Conservation (phyloP, 2,113 vertebrate genomes). For the Myrmecobius fasciatus region DNA sequence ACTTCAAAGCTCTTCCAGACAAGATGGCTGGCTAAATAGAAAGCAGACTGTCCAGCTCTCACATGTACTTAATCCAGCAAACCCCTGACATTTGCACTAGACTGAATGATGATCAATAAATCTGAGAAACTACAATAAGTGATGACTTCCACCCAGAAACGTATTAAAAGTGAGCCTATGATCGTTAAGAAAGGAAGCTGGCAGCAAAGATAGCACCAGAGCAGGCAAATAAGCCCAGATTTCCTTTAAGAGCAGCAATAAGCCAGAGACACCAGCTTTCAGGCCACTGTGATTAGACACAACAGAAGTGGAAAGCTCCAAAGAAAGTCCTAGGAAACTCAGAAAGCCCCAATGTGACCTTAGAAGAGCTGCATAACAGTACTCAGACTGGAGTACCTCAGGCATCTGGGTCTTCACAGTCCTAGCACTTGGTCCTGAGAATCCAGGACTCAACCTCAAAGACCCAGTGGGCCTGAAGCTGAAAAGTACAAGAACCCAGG, state of each 20-base stretch:
- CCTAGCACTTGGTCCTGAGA: background rate
- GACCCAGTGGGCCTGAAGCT: background rate
- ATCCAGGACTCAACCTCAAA: background rate
- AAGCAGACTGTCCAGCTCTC: background rate
- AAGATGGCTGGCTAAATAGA: background rate
- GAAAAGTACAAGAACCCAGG: background rate
- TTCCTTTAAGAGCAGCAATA: background rate
- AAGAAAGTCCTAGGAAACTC: background rate
- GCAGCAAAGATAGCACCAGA: background rate
- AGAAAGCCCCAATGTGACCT: background rate
- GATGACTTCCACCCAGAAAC: background rate
- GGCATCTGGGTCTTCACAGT: background rate
- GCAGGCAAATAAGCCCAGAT: background rate
- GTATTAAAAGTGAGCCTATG: background rate
- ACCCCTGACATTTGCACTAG: background rate
- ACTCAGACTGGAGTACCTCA: background rate
- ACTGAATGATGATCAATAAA: background rate
- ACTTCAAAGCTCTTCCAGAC: background rate
- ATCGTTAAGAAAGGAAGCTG: background rate
- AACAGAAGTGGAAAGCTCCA: background rate
- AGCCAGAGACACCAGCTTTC: background rate
- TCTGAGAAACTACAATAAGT: background rate
- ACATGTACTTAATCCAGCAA: background rate
- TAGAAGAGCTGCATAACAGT: background rate
- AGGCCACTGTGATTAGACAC: background rate